Evolutionary conservation across 2,888 invertebrate species (phyloP).

Genomic region (Junonia oenone): DNA sequence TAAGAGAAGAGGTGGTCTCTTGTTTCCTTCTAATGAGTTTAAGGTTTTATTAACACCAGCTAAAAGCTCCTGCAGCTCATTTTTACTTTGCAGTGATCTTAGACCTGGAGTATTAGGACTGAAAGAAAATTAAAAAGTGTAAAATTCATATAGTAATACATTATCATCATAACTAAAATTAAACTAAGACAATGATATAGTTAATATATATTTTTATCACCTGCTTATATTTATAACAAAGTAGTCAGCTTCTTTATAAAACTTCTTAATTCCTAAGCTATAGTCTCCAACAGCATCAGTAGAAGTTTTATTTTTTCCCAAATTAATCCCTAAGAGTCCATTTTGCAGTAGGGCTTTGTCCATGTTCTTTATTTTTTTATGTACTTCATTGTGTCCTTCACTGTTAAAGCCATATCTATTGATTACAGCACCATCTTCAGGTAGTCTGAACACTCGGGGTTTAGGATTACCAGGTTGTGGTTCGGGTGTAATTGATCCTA

Average conservation of each 20-base stretch:
- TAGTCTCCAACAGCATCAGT: slow-evolving; percentile 88
- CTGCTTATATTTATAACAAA: slow-evolving; percentile 97
- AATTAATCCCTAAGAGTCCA: slow-evolving; percentile 92
- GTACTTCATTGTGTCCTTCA: slow-evolving; percentile 90
- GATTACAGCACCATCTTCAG: slow-evolving; percentile 92
- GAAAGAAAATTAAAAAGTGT: too few species aligned
- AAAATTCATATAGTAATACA: too few species aligned
- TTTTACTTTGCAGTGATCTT: slow-evolving; percentile 88
- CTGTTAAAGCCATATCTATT: slow-evolving; percentile 96
- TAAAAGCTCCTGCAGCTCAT: slow-evolving; percentile 85
- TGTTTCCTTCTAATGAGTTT: slow-evolving; percentile 59
- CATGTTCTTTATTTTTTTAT: slow-evolving; percentile 81
- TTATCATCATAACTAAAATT: too few species aligned
- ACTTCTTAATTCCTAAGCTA: slow-evolving; percentile 89
- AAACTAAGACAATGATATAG: too few species aligned
- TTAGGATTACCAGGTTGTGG: slow-evolving; percentile 96
- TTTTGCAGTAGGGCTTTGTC: slow-evolving; percentile 73
- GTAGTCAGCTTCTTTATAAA: slow-evolving; percentile 93
- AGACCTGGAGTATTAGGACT: slow-evolving; percentile 98
- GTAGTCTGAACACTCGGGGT: slow-evolving; percentile 94
- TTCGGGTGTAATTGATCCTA: slow-evolving; percentile 96
- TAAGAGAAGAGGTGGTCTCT: slow-evolving; percentile 89
- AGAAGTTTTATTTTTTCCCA: slow-evolving; percentile 96
- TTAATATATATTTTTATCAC: too few species aligned
- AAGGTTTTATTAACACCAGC: slow-evolving; percentile 81